Percentiles rank a stretch among this genome's conserved stretches.
Conservation (phyloP, 2,797 vertebrate genomes). For the Alca torda region DNA sequence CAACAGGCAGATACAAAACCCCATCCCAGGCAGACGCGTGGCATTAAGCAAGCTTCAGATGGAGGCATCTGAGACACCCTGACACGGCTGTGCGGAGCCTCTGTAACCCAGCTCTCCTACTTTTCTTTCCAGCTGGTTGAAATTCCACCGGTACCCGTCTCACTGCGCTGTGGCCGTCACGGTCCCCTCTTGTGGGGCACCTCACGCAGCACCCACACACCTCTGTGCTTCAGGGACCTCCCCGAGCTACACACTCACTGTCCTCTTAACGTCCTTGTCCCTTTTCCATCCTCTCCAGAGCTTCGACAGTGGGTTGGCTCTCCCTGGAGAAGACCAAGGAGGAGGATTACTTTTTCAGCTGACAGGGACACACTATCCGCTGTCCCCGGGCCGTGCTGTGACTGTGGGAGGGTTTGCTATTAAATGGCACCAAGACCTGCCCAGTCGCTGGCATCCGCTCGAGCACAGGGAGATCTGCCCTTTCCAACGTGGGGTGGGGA, state of each 20-base stretch:
- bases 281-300: background rate
- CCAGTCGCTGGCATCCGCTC: rapidly evolving
- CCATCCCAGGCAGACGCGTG: background rate
- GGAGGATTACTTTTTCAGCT: background rate
- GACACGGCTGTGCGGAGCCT: rapidly evolving
- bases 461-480: background rate
- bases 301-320: background rate
- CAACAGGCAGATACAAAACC: rapidly evolving
- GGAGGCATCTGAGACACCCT: background rate
- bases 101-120: background rate
- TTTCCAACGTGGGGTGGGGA: rapidly evolving
- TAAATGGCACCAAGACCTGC: background rate
- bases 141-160: background rate
- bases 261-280: background rate
- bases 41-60: background rate
- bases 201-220: background rate
- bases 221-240: background rate
- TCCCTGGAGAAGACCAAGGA: background rate
- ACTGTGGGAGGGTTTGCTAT: background rate
- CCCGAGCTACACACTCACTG: rapidly evolving
- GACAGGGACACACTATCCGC: rapidly evolving
- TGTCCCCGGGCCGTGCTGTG: rapidly evolving
- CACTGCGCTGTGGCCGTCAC: rapidly evolving
- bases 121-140: background rate
- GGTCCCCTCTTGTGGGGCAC: rapidly evolving